Evolutionary conservation across 2,888 invertebrate species (phyloP).

Genomic region (Hydriomena furcata): DNA sequence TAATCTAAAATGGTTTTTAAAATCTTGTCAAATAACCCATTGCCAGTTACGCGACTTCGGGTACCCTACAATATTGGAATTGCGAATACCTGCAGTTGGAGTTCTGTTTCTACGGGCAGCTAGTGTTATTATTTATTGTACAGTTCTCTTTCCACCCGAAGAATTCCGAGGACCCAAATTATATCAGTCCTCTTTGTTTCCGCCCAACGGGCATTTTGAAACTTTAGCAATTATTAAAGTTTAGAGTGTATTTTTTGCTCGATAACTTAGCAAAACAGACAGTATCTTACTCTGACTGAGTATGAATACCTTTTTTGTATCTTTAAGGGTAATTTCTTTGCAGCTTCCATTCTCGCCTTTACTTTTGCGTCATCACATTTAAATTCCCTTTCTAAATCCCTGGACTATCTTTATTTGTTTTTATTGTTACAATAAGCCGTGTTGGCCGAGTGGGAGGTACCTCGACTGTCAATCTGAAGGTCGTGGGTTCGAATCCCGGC

Average conservation of each 20-base stretch:
- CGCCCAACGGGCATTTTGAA: conserved; percentile 42
- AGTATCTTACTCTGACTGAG: conserved; percentile 15
- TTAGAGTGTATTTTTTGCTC: conserved; percentile 54
- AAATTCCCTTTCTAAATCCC: too few species aligned
- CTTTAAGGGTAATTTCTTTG: background rate
- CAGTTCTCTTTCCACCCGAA: conserved; percentile 26
- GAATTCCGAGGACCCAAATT: conserved; percentile 45
- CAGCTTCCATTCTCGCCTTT: background rate
- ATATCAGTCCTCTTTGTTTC: conserved; percentile 44
- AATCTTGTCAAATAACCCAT: too few species aligned
- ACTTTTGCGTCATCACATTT: background rate
- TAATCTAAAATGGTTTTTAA: too few species aligned
- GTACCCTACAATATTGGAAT: too few species aligned
- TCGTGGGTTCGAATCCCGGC: too few species aligned
- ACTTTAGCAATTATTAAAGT: conserved; percentile 62
- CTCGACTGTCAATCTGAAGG: too few species aligned
- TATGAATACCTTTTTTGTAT: background rate
- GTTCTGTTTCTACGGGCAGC: conserved; percentile 2
- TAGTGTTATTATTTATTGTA: background rate
- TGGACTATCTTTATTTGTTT: too few species aligned
- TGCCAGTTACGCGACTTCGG: too few species aligned
- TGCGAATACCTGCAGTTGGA: too few species aligned
- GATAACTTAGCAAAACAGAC: conserved; percentile 45
- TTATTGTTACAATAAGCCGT: too few species aligned
- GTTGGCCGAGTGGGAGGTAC: too few species aligned